phyloP scores from a whole-genome alignment of 2,797 vertebrate genomes.

The Enteromius viviparus region DNA sequence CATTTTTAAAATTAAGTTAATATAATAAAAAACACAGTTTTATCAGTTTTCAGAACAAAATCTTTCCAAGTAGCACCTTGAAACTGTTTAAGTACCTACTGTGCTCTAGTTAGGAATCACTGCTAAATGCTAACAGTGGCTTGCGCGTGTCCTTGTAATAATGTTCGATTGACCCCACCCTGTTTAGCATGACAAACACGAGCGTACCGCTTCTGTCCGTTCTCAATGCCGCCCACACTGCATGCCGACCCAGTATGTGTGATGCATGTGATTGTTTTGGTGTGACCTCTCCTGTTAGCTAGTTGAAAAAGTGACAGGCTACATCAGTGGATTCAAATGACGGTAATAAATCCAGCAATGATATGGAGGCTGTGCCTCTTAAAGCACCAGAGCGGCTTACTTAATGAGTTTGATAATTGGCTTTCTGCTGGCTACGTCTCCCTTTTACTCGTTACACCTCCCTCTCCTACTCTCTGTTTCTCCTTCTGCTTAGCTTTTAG shows the following conservation, averaged over 20 bases:
- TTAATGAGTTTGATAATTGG: constrained; percentile 83
- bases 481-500: background rate
- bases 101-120: background rate
- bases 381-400: constrained; percentile 74
- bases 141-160: background rate
- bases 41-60: background rate
- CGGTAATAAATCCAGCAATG: constrained; percentile 65
- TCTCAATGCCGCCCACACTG: constrained; percentile 15
- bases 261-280: constrained; percentile 62
- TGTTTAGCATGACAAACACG: constrained; percentile 24
- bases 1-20: background rate
- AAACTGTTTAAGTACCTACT: background rate
- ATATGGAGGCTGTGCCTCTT: constrained; percentile 66
- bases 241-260: constrained; percentile 26
- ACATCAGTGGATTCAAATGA: constrained; percentile 62
- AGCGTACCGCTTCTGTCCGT: background rate
- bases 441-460: constrained; percentile 35
- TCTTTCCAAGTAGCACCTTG: background rate
- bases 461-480: constrained; percentile 23
- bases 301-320: constrained; percentile 55
- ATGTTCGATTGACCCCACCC: constrained; percentile 9
- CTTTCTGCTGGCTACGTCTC: constrained; percentile 68
- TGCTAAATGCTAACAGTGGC: constrained; percentile 1
- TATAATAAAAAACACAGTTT: background rate
- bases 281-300: constrained; percentile 51